These are phyloP conservation scores for Drosophila monieri DNA, from an alignment of 2,888 invertebrate genomes.

Conservation along the genomic window DNA sequence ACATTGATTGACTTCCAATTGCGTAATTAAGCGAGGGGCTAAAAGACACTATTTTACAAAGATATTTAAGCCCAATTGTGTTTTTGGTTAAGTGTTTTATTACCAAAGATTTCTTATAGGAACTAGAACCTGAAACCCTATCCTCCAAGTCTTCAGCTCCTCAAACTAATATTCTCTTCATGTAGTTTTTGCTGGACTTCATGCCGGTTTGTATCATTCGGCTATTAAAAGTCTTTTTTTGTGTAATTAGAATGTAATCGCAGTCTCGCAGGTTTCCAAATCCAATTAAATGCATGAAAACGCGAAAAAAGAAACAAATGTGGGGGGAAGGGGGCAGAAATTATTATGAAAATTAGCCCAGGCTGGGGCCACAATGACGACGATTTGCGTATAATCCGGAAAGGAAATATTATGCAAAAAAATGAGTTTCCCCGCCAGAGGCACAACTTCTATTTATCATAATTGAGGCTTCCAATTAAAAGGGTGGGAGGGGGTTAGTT, in stretches of 20 bases:
- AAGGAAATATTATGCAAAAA: constrained; percentile 64
- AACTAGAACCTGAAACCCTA: too few species aligned
- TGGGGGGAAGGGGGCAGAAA: constrained; percentile 11
- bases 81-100: too few species aligned
- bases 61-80: too few species aligned
- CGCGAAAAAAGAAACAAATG: constrained; percentile 47
- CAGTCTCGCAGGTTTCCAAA: constrained; percentile 30
- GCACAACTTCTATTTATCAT: constrained; percentile 53
- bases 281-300: constrained; percentile 71
- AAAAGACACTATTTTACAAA: not conserved
- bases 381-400: constrained; percentile 75
- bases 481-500: constrained; percentile 5
- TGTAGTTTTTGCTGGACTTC: not conserved
- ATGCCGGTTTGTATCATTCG: constrained; percentile 52
- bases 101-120: too few species aligned
- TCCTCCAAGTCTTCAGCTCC: not conserved
- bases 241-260: constrained; percentile 69
- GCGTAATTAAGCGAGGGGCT: not conserved
- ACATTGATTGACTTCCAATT: constrained; percentile 9
- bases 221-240: constrained; percentile 54
- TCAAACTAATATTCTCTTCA: not conserved
- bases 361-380: constrained; percentile 51
- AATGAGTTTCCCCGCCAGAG: constrained; percentile 13
- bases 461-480: constrained; percentile 70
- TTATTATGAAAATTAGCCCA: constrained; percentile 35